Evolutionary conservation across 92 coral and sea anemone genomes (phyloP).

Genomic region (Meandrina meandrites): DNA sequence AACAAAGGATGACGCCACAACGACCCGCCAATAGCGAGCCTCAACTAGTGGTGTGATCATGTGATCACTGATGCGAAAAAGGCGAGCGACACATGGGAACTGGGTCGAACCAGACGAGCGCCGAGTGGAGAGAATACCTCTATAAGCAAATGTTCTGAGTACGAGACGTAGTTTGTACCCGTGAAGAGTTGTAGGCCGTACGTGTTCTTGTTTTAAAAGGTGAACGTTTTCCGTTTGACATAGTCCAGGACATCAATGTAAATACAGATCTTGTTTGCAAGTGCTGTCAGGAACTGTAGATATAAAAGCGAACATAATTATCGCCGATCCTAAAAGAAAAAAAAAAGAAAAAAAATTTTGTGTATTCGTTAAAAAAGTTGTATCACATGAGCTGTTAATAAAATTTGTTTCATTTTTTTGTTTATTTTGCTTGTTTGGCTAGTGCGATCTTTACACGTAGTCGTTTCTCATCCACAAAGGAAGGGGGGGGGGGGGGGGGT

Average conservation of each 20-base stretch:
- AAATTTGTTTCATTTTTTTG: not conserved
- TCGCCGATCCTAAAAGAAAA: not conserved
- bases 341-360: not conserved
- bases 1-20: conserved; percentile 16
- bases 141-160: not conserved
- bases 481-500: too few species aligned
- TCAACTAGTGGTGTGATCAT: conserved; percentile 47
- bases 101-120: not conserved
- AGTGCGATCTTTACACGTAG: not conserved
- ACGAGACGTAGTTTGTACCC: not conserved
- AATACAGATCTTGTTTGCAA: not conserved
- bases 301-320: not conserved
- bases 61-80: not conserved
- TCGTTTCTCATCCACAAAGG: too few species aligned
- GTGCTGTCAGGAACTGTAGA: not conserved
- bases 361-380: not conserved
- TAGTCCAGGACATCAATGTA: not conserved
- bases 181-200: not conserved
- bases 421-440: not conserved
- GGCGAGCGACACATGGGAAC: not conserved
- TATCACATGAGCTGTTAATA: not conserved
- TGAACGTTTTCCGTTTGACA: not conserved
- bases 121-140: not conserved
- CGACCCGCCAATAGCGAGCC: conserved; percentile 33
- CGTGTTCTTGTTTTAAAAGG: not conserved